Conservation (phyloP, 2,888 invertebrate species). For the Tipula helvola region DNA sequence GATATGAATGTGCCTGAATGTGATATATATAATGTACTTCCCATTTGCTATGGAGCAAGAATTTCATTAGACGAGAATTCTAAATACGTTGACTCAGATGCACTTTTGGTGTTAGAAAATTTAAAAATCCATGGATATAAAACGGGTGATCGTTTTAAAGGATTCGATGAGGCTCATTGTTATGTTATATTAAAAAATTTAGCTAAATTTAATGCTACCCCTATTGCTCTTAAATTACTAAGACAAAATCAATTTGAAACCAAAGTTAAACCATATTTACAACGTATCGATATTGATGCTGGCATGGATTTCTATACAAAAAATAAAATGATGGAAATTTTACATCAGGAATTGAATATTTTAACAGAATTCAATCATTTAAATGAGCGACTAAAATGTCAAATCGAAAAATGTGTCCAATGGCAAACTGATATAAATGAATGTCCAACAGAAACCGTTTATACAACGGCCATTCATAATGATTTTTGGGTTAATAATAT, state of each 20-base stretch:
- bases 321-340: slow-evolving; percentile 9
- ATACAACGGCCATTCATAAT: slow-evolving; percentile 41
- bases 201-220: slow-evolving; percentile 45
- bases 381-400: slow-evolving; percentile 19
- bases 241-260: slow-evolving; percentile 36
- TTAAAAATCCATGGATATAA: slow-evolving; percentile 39
- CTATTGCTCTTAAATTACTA: slow-evolving; percentile 40
- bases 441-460: slow-evolving; percentile 33
- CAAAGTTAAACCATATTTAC: slow-evolving; percentile 32
- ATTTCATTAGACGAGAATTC: slow-evolving; percentile 30
- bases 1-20: slow-evolving; percentile 35
- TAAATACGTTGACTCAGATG: slow-evolving; percentile 40
- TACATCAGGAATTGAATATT: slow-evolving; percentile 10
- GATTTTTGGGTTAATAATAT: slow-evolving; percentile 52
- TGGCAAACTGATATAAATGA: slow-evolving; percentile 20
- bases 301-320: slow-evolving; percentile 13
- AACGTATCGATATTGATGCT: slow-evolving; percentile 22
- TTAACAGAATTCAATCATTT: slow-evolving; percentile 14
- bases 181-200: slow-evolving; percentile 37
- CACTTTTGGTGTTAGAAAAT: slow-evolving; percentile 45
- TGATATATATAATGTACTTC: slow-evolving; percentile 36
- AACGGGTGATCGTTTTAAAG: slow-evolving; percentile 38
- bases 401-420: slow-evolving; percentile 20
- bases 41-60: slow-evolving; percentile 43
- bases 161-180: slow-evolving; percentile 40